Base-by-base conservation (phyloP, 2,113 vertebrate species). In the Ciconia boyciana region DNA sequence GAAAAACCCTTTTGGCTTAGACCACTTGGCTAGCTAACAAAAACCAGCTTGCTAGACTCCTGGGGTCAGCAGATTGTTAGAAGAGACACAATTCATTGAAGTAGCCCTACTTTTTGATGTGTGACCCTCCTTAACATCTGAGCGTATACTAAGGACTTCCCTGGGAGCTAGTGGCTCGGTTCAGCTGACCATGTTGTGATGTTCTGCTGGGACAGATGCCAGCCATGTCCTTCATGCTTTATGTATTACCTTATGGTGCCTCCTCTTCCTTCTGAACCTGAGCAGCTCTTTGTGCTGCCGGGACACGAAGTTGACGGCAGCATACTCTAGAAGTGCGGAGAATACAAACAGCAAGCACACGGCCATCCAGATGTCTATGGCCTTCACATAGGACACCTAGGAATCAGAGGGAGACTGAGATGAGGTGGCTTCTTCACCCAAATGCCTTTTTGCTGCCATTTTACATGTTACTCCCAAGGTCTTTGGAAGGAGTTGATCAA, bases 341-440 rank as follows among this genome's bases (percentile, higher is more conserved):
- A 99, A 99, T 86, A 99, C 99, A 48, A 99, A 99, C 70, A 99
- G 99, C 98, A 99, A 97, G 94, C 99, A 99, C 46, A 99, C 99
- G 0, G 99, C 99, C 99, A 99, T 99, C 99, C 99, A 99, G 97
- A 99, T 99, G 88, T 99, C 99, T 70, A 99, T 99, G 97, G 99
- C 99, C 97, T 99, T 99, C 78, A 99, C 99, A 1, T 99, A 99
- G 91, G 99, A 99, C 94, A 99, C 99, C 99, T 99, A 96, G 83
- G 69, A 77, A 77, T 11, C 46, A 90, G 65, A 92, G 31, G 39
- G 71, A 43, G 46, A 10, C 18, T n/a, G 48, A 80, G 49, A 25
- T 52, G 20, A 10, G 10, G 5, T 52, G 16, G 13, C 12, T 83
- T 90, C 70, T 72, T 70, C 44, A 51, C 8, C 11, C 16, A 58